Evolutionary conservation across 2,888 invertebrate species (phyloP), one percentile per base, ranked within the genome.

Genomic region (Scaptomyza cyrtandrae): DNA sequence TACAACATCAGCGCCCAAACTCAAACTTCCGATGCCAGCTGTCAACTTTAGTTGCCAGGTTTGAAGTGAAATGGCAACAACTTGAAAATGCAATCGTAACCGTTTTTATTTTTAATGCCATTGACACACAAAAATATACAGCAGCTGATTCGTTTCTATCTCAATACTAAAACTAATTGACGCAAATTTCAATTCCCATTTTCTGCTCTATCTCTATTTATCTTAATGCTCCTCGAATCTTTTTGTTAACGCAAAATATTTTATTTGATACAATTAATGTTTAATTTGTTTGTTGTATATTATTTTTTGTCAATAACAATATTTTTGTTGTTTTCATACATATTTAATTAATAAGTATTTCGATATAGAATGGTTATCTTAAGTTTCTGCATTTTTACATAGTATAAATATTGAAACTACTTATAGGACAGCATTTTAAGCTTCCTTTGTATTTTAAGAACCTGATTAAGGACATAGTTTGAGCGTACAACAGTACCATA

Each of bases 1-100:
- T 74, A 72, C 33, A 10, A 10, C 33, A 33, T 6, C 33, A 33
- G 78, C 78, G 16, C 24, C 37, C 50, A 45, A 13, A 54, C 29
- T 4, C 45, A 35, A 54, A n/a, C 49, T 44, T 2, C 39, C 39
- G 55, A 7, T 10, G 7, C 37, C 44, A 46, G 29, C 35, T 41
- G n/a, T 24, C 41, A 50, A n/a, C 46, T 57, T 19, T 49, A 52
- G 48, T 16, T 44, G 49, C 11, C 52, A 49, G 43, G 16, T 33
- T 19, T n/a, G 39, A 19, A 46, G 72, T 70, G 73, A 80, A 71
- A 78, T 74, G 75, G 71, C 79, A 74, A 75, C 74, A 81, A 86
- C 86, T 86, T 82, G 76, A 86, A 57, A 82, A 86, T 77, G 85
- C 78, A 88, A 86, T 88, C 89, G 83, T 86, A 83, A 84, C 84